Conservation (phyloP, 2,888 invertebrate species). For the Muschampia plurimacula region DNA sequence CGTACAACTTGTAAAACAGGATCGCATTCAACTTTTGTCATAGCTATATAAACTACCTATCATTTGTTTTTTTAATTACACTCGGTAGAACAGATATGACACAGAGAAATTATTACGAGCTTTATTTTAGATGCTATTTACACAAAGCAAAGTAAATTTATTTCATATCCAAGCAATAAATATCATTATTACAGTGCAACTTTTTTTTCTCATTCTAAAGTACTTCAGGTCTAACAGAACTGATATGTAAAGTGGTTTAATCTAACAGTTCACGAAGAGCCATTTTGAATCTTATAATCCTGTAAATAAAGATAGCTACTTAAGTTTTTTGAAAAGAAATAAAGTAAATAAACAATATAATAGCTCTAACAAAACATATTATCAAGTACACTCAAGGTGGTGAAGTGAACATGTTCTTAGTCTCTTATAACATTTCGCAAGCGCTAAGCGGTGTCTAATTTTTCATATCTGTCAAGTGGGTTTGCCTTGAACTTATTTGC, state of each 20-base stretch:
- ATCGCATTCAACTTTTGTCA: no score
- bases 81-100: no score
- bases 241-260: slow-evolving; percentile 2
- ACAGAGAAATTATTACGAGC: no score
- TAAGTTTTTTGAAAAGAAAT: slow-evolving; percentile 1
- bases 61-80: no score
- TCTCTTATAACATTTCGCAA: slow-evolving; percentile 44
- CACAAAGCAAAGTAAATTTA: slow-evolving; percentile 14
- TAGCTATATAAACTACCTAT: no score
- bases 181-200: slow-evolving; percentile 9
- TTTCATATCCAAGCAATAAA: slow-evolving; percentile 7
- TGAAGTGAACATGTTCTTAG: slow-evolving; percentile 30
- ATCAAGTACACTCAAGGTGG: slow-evolving; percentile 29
- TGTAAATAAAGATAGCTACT: background rate
- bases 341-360: slow-evolving; percentile 32
- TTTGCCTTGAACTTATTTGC: slow-evolving; percentile 12
- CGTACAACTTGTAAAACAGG: no score
- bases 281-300: background rate
- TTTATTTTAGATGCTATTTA: no score
- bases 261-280: background rate
- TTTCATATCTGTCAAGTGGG: slow-evolving; percentile 22
- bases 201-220: slow-evolving; percentile 24
- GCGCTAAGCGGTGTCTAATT: slow-evolving; percentile 43
- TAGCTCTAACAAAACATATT: slow-evolving; percentile 35
- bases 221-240: slow-evolving; percentile 10